Evolutionary conservation across 2,888 invertebrate species (phyloP), one percentile per base, ranked within the genome.

Genomic region (Dicroscelio sp.): DNA sequence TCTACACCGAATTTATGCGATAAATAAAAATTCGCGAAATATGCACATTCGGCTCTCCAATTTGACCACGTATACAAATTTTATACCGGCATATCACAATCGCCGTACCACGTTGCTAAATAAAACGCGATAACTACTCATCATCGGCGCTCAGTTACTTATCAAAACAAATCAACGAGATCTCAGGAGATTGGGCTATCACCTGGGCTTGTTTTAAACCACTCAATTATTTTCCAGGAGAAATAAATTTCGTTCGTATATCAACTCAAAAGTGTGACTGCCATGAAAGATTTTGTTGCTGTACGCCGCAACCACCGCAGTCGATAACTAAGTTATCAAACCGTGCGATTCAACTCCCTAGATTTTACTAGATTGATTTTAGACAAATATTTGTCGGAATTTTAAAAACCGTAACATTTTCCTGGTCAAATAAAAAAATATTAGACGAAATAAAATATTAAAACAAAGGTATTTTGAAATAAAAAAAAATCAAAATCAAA

Each of bases 61-160:
- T 14, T 76, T 94, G 95, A 94, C 95, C 96, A 96, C 96, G 96
- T 96, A 95, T 92, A 95, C 95, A 95, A 94, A 93, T 94, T 94
- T 55, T 75, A 75, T 90, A 78, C 90, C 90, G 90, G 90, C 90
- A 82, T 83, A 83, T 78, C 63, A 90, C 82, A 55, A 38, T 55
- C 48, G 43, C 33, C 30, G 69, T 38, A 60, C 73, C 71, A 33
- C n/a, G 38, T 71, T 85, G 30, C 23, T 38, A 60, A 25, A 60
- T 20, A 17, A 60, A 79, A 48, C 38, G 48, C 25, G 55, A 48
- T 58, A 63, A 76, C 17, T 58, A 38, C 12, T 12, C 58, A 38
- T 60, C 27, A 67, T 69, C 17, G 25, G 58, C 38, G 23, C 6
- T 27, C 1, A 55, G 35, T n/a, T 35, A 43, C 8, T 30, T 31